Base-by-base conservation (phyloP, 2,797 vertebrate genomes). In the Denticeps clupeoides region DNA sequence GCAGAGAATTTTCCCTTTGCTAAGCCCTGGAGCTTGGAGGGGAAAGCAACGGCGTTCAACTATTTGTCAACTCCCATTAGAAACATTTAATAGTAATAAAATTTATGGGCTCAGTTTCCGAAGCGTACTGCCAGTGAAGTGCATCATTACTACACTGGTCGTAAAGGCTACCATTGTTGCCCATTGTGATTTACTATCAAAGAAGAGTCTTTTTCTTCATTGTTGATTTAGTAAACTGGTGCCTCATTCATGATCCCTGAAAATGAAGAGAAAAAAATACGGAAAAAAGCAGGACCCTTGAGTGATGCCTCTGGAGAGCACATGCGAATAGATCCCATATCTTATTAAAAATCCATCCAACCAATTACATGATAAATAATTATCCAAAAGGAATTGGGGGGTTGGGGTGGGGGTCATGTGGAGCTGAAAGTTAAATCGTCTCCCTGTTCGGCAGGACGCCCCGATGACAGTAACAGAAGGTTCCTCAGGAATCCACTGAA, bases 31-130 rank as follows among this genome's bases (percentile, higher is more conserved):
- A 78, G 63, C 25, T 46, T 72, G 78, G 83, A 84, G 78, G 77
- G 82, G 86, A 86, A 86, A 76, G 80, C 79, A 84, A 78, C 72
- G 81, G 82, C 59, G 78, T 87, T 91, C 88, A 90, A 88, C 78
- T 90, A 91, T 93, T 91, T 94, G 89, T 95, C 89, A 91, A 88
- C 86, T 93, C 90, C 88, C 89, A 85, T 92, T 90, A 92, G 89
- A 91, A 90, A 85, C 79, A 86, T 92, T 91, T 90, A 89, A 89
- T 89, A 85, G 83, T 85, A 87, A 88, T 89, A 88, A 74, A 90
- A 94, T 89, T 86, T 90, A 92, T 88, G 83, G 76, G 73, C 77
- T 81, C 58, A 75, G 81, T 91, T 94, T 92, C 87, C 85, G 85
- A 83, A 86, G 78, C 74, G 87, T 83, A 81, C 78, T 88, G 88